phyloP scores from a whole-genome alignment of 23 tunicate genomes.

The Ciona savignyi region DNA sequence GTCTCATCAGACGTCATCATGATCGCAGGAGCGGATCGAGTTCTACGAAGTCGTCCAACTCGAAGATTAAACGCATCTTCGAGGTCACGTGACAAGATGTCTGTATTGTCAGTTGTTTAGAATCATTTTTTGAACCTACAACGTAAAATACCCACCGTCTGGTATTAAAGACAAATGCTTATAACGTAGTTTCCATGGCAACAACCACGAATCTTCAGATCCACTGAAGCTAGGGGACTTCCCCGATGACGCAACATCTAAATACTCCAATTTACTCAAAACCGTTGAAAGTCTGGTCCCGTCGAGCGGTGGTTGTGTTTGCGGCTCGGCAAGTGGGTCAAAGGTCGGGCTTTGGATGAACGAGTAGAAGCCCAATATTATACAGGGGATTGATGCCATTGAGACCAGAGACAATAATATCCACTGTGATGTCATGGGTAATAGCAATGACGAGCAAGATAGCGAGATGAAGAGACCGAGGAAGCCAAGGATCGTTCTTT shows the following conservation, averaged over 20 bases:
- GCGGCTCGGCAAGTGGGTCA: too few species aligned
- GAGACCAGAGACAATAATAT: neutral
- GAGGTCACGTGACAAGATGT: neutral
- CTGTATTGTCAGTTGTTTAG: too few species aligned
- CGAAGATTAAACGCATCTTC: slow-evolving; percentile 8
- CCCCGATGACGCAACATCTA: neutral
- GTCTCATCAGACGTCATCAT: slow-evolving; percentile 7
- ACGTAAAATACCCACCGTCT: too few species aligned
- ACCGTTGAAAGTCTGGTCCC: too few species aligned
- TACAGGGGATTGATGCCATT: neutral
- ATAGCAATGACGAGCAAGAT: neutral
- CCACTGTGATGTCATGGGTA: neutral
- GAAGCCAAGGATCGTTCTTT: neutral
- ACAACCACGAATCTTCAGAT: neutral
- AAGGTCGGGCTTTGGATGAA: too few species aligned
- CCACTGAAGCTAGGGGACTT: neutral
- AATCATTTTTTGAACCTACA: too few species aligned
- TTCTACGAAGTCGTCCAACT: slow-evolving; percentile 7
- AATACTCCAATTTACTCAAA: too few species aligned
- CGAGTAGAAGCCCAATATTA: neutral
- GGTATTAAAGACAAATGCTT: too few species aligned
- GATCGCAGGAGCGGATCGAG: slow-evolving; percentile 41
- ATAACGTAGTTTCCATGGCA: neutral
- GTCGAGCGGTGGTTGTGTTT: too few species aligned
- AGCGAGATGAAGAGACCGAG: neutral